Conservation (phyloP, 2,797 vertebrate genomes). For the Etheostoma nigrum region DNA sequence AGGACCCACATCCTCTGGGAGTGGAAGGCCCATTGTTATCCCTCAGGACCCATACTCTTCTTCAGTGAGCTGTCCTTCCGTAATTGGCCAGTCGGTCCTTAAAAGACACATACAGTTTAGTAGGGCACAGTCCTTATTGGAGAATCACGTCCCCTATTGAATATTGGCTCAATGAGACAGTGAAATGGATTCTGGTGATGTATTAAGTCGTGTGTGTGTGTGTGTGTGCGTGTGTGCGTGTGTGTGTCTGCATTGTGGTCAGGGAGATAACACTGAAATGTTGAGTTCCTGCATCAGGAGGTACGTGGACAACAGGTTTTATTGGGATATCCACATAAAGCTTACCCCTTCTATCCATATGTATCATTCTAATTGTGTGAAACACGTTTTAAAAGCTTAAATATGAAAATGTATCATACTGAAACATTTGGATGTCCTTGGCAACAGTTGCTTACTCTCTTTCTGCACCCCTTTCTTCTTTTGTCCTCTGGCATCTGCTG, state of each 20-base stretch:
- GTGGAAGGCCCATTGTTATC: not conserved
- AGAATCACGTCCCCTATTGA: constrained; percentile 46
- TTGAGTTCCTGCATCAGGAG: constrained; percentile 51
- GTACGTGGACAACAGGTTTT: constrained; percentile 52
- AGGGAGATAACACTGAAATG: constrained; percentile 52
- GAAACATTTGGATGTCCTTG: constrained; percentile 60
- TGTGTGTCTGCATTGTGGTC: constrained; percentile 39
- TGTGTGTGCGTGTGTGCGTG: not conserved
- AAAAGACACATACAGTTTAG: constrained; percentile 56
- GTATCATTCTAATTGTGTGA: constrained; percentile 14
- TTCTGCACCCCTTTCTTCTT: constrained; percentile 30
- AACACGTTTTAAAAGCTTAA: constrained; percentile 5
- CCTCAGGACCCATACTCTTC: constrained; percentile 25
- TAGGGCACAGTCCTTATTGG: constrained; percentile 41
- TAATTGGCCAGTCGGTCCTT: constrained; percentile 34
- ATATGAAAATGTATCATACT: constrained; percentile 15
- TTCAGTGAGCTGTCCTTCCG: constrained; percentile 47
- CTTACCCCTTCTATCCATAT: not conserved
- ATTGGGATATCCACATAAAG: constrained; percentile 36
- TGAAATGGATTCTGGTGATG: constrained; percentile 63
- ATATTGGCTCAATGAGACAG: constrained; percentile 48
- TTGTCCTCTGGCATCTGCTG: constrained; percentile 56
- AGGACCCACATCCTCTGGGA: constrained; percentile 15
- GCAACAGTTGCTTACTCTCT: constrained; percentile 34
- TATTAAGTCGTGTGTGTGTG: constrained; percentile 48